phyloP scores from a whole-genome alignment of 2,113 vertebrate species.

The Petromus typicus region DNA sequence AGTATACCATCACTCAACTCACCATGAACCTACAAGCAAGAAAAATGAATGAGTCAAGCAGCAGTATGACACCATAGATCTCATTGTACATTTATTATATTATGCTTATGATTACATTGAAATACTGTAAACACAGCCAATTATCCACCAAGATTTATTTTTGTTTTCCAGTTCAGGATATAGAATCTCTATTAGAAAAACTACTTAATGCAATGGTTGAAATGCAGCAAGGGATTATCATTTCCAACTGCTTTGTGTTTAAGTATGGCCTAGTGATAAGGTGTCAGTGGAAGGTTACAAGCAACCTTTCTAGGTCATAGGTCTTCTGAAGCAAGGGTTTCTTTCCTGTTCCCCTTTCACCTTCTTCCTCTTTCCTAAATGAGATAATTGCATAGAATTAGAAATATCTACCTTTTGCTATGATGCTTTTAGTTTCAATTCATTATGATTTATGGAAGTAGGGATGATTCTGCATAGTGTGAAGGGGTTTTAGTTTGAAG shows the following conservation, averaged over 20 bases:
- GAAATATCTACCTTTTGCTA: neutral
- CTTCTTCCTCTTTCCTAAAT: neutral
- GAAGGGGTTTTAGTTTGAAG: conserved; percentile 2
- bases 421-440: neutral
- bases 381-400: neutral
- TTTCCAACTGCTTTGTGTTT: neutral
- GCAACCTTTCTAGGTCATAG: neutral
- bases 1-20: neutral
- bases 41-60: neutral
- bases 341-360: neutral
- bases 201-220: neutral
- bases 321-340: neutral
- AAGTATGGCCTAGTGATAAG: neutral
- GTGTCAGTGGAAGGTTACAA: neutral
- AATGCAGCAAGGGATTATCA: neutral
- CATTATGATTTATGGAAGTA: neutral
- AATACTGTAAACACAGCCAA: neutral
- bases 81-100: neutral
- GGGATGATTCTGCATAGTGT: neutral
- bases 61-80: neutral
- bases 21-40: neutral
- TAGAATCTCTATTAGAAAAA: neutral
- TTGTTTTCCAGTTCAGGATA: neutral
- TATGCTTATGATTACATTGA: neutral
- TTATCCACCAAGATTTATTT: neutral